A percentile compares a stretch with the other conserved stretches of the same genome.
phyloP scores from a whole-genome alignment of 37 sponge, comb jelly and placozoan species.

The Hexactinellida sp. region DNA sequence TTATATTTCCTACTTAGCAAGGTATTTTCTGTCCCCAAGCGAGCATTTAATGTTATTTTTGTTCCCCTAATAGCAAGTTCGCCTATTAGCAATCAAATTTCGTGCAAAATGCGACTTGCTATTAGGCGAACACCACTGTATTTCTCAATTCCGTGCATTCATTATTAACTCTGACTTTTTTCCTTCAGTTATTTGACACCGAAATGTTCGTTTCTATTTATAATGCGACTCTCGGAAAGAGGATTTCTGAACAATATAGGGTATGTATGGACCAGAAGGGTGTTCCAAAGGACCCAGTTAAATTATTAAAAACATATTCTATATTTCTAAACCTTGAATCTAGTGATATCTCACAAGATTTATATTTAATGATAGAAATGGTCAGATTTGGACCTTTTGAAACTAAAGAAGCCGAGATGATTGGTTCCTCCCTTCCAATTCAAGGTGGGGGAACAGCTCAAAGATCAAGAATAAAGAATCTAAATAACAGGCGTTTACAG shows the following conservation, averaged over 20 bases:
- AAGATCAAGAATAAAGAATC: background rate
- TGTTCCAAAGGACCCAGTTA: background rate
- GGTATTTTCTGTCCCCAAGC: too few species aligned
- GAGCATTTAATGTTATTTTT: too few species aligned
- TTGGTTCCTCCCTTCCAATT: background rate
- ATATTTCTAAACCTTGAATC: background rate
- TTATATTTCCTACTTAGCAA: too few species aligned
- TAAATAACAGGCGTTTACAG: background rate
- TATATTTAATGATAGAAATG: background rate
- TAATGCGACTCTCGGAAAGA: background rate
- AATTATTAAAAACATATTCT: background rate
- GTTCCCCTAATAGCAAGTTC: too few species aligned
- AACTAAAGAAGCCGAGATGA: background rate
- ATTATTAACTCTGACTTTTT: too few species aligned
- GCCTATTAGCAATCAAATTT: too few species aligned
- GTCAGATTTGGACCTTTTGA: background rate
- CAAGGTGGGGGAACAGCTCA: slow-evolving; percentile 5
- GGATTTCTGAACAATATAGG: background rate
- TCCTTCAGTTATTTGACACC: background rate
- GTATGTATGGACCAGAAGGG: background rate
- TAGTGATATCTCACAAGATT: background rate
- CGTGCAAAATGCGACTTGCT: too few species aligned
- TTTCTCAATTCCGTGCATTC: too few species aligned
- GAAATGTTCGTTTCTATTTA: slow-evolving; percentile 13
- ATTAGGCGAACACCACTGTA: too few species aligned